These are phyloP conservation scores for Serilophus lunatus DNA, from an alignment of 2,113 vertebrate species.

Conservation along the genomic window DNA sequence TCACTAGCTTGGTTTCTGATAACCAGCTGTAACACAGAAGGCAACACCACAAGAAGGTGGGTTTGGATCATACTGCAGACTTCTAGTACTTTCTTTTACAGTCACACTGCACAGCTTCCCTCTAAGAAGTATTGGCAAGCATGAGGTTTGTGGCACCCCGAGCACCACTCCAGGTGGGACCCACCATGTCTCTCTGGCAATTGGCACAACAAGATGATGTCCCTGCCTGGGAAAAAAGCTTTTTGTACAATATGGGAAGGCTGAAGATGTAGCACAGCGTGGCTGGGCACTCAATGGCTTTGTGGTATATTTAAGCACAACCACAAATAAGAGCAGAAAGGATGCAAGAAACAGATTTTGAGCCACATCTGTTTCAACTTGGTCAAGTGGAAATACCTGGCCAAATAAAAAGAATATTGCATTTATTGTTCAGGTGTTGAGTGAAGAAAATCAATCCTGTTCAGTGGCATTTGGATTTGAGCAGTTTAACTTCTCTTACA, in stretches of 20 bases:
- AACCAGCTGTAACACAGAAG: not conserved
- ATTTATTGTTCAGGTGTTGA: not conserved
- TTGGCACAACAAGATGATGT: not conserved
- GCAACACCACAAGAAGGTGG: not conserved
- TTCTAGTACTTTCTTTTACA: not conserved
- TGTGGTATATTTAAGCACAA: not conserved
- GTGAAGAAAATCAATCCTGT: not conserved
- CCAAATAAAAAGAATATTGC: not conserved
- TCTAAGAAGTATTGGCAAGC: not conserved
- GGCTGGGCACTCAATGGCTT: not conserved
- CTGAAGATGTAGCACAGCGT: not conserved
- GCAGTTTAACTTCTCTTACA: not conserved
- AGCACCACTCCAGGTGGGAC: not conserved
- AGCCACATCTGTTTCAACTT: not conserved
- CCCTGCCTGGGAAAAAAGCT: not conserved
- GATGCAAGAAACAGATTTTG: not conserved
- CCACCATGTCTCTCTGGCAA: not conserved
- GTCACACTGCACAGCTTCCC: rapidly evolving
- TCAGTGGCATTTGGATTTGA: not conserved
- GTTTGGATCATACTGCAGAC: not conserved
- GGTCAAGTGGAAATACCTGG: not conserved
- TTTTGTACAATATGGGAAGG: not conserved
- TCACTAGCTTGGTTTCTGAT: not conserved
- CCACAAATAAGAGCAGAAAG: not conserved
- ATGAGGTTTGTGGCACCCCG: not conserved